Base-by-base conservation (phyloP, 2,113 vertebrate species). In the Saccopteryx bilineata region DNA sequence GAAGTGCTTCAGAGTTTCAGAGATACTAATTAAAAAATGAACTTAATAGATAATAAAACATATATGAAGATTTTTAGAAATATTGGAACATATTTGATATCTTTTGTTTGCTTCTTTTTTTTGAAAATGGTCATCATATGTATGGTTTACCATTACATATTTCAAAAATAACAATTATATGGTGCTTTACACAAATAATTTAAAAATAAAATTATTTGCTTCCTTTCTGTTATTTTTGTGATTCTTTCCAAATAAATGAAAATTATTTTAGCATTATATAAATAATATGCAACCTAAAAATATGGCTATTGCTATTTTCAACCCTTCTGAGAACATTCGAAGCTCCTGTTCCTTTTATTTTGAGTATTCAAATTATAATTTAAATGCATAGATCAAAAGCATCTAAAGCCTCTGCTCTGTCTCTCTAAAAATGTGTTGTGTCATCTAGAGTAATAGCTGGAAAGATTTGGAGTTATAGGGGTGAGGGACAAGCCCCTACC, bases 401-500 rank as follows among this genome's bases (percentile, higher is more conserved):
- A 60, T 14, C 17, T 19, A 5, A 14, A 87, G 5, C 9, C 19
- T 46, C 50, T 65, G 54, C 13, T 56, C 23, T 48, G 2, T 69
- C 18, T 83, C 6, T 52, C 18, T 63, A 89, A 8, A 81, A 68
- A 81, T 15, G 48, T 74, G 6, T 18, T 56, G 48, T 46, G 19
- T 19, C 15, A 52, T 11, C 28, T 61, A 79, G 61, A 65, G 56
- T 71, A 28, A 52, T 0, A 79, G 39, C 28, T 50, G 61, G 58
- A 88, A n/a, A 87, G 82, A 95, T 46, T 24, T 18, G 61, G 18
- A 81, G 5, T 23, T 82, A 91, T 0, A 90, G 46, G 46, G 71
- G 5, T 21, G 21, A 80, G 19, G 15, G 65, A 83, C 60, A 58
- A 93, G 65, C 18, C 0, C 0, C 61, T 98, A 99, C 99, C 99